Conservation (phyloP, 2,113 vertebrate genomes). For the Pseudopodoces humilis region DNA sequence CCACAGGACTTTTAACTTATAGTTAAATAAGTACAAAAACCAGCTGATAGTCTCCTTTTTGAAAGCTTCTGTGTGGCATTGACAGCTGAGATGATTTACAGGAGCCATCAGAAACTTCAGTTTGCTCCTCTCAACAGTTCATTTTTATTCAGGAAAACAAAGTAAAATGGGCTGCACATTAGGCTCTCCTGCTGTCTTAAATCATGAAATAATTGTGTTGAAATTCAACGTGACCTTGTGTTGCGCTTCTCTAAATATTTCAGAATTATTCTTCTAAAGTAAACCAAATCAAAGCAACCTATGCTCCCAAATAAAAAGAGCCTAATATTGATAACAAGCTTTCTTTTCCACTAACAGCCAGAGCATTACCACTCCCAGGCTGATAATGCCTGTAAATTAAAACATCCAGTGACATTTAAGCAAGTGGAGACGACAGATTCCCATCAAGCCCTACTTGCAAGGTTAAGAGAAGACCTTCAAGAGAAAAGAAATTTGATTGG, state of each 20-base stretch:
- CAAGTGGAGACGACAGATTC: conserved; percentile 17
- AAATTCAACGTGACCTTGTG: neutral
- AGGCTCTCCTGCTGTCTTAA: conserved; percentile 23
- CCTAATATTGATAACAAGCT: neutral
- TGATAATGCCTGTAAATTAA: neutral
- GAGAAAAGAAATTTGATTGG: conserved; percentile 42
- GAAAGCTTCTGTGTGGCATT: neutral
- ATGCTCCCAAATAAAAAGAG: neutral
- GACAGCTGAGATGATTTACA: conserved; percentile 33
- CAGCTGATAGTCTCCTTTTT: neutral
- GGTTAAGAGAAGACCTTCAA: conserved; percentile 49
- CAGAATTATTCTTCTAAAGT: neutral
- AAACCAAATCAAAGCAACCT: conserved; percentile 11
- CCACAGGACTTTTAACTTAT: neutral
- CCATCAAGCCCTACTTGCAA: conserved; percentile 18
- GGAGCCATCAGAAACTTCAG: conserved; percentile 21
- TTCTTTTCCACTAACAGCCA: neutral
- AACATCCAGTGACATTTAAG: conserved; percentile 19
- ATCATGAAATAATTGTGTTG: conserved; percentile 23
- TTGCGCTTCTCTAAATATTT: neutral
- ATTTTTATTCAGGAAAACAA: conserved; percentile 33
- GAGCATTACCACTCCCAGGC: neutral
- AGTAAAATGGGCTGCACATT: neutral
- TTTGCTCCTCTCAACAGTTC: neutral
- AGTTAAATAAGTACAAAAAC: neutral